Percentiles rank a stretch among this genome's conserved stretches.
phyloP scores from a whole-genome alignment of 2,888 invertebrate genomes.

The Drosophila seclusa region DNA sequence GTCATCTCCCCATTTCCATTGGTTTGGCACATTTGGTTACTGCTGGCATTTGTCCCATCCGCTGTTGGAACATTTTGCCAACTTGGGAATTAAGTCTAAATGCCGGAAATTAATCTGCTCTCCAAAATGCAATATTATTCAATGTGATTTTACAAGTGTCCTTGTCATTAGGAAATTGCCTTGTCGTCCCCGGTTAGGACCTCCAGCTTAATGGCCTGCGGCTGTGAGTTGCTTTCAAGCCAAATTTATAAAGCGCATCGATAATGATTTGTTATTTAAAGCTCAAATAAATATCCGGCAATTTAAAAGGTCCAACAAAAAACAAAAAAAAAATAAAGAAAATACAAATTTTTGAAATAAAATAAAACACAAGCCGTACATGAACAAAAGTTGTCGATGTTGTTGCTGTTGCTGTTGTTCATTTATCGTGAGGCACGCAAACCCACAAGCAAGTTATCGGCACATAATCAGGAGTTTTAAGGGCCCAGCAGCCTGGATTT shows the following conservation, averaged over 20 bases:
- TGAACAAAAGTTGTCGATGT: constrained; percentile 5
- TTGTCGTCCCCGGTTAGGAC: constrained; percentile 11
- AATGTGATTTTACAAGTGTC: constrained; percentile 78
- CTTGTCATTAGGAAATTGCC: constrained; percentile 75
- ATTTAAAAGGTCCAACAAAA: constrained; percentile 44
- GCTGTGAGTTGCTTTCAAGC: constrained; percentile 21
- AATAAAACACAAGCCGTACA: constrained; percentile 32
- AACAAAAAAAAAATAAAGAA: constrained; percentile 13
- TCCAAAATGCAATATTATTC: constrained; percentile 68
- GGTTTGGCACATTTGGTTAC: constrained; percentile 30
- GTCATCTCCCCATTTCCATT: neutral
- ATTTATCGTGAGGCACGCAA: constrained; percentile 53
- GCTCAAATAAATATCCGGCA: constrained; percentile 71
- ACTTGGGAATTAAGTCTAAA: constrained; percentile 70
- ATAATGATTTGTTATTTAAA: constrained; percentile 78
- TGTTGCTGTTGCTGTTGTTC: constrained; percentile 23
- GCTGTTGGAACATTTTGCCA: constrained; percentile 35
- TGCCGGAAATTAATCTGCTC: constrained; percentile 78
- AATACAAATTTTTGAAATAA: constrained; percentile 19
- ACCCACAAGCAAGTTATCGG: constrained; percentile 67
- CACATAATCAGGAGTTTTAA: constrained; percentile 57
- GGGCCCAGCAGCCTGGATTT: constrained; percentile 21
- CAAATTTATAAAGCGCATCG: constrained; percentile 74
- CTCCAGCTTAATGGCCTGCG: constrained; percentile 28
- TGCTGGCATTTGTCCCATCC: constrained; percentile 18